Conservation (phyloP, 2,113 vertebrate species). For the Syrmaticus mikado region DNA sequence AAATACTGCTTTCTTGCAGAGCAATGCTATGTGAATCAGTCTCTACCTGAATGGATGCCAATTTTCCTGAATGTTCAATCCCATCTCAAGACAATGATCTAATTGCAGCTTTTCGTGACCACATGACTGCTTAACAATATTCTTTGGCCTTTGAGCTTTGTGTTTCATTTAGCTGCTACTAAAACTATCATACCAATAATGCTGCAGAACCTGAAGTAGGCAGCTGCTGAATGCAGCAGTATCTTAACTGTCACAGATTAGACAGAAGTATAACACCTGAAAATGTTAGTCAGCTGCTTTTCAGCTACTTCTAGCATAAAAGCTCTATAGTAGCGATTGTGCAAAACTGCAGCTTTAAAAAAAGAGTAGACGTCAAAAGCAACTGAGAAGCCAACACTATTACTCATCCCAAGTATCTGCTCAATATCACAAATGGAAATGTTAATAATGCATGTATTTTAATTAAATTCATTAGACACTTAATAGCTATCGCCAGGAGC, state of each 20-base stretch:
- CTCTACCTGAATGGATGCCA: not conserved
- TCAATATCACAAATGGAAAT: conserved; percentile 7
- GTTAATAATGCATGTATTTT: not conserved
- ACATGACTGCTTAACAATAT: not conserved
- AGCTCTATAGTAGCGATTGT: fast-evolving
- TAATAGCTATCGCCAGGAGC: not conserved
- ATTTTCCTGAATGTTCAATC: not conserved
- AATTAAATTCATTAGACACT: conserved; percentile 24
- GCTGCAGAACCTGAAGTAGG: not conserved
- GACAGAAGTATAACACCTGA: not conserved
- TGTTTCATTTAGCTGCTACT: not conserved
- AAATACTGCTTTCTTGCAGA: not conserved
- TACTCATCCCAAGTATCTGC: not conserved
- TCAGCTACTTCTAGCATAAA: not conserved
- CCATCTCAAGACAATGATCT: not conserved
- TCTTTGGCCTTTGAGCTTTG: not conserved
- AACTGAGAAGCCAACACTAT: conserved; percentile 5
- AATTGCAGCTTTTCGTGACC: not conserved
- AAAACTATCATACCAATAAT: not conserved
- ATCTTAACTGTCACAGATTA: not conserved
- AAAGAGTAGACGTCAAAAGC: not conserved
- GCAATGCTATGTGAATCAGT: not conserved
- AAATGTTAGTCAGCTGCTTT: not conserved
- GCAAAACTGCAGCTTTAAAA: not conserved
- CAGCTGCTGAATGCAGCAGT: not conserved